phyloP scores from a whole-genome alignment of 1,140 invertebrate species.

The Caenorhabditis remanei region DNA sequence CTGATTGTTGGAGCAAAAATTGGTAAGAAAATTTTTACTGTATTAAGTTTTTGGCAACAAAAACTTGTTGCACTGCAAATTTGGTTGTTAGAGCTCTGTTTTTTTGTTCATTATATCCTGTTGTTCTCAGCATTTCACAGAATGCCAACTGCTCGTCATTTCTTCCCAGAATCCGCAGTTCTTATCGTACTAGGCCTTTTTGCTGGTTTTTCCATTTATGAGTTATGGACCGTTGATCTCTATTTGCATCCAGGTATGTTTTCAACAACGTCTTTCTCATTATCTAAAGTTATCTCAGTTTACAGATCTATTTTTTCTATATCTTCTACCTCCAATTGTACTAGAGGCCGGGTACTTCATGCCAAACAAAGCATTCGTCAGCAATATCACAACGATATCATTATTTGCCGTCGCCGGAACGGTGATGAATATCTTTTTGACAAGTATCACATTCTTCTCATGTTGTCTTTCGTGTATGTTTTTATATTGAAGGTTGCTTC shows the following conservation, averaged over 20 bases:
- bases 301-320: slow-evolving; percentile 68
- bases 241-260: slow-evolving; percentile 72
- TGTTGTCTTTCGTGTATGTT: not conserved
- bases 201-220: slow-evolving; percentile 71
- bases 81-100: too few relatives aligned
- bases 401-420: slow-evolving; percentile 89
- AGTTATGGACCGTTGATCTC: slow-evolving; percentile 70
- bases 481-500: slow-evolving; percentile 55
- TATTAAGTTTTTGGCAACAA: not conserved
- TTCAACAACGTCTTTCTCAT: not conserved
- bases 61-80: too few relatives aligned
- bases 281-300: not conserved
- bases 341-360: slow-evolving; percentile 97
- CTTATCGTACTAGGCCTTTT: slow-evolving; percentile 72
- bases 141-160: slow-evolving; percentile 58
- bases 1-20: slow-evolving; percentile 36
- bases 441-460: slow-evolving; percentile 30
- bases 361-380: slow-evolving; percentile 93
- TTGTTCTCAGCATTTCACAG: slow-evolving; percentile 71
- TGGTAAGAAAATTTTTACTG: not conserved
- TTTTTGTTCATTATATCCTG: too few relatives aligned
- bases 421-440: slow-evolving; percentile 67
- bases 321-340: slow-evolving; percentile 83
- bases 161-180: slow-evolving; percentile 74
- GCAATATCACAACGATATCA: slow-evolving; percentile 93